These are phyloP conservation scores for Rousettus madagascariensis DNA, from an alignment of 2,797 vertebrate species.

Conservation along the genomic window DNA sequence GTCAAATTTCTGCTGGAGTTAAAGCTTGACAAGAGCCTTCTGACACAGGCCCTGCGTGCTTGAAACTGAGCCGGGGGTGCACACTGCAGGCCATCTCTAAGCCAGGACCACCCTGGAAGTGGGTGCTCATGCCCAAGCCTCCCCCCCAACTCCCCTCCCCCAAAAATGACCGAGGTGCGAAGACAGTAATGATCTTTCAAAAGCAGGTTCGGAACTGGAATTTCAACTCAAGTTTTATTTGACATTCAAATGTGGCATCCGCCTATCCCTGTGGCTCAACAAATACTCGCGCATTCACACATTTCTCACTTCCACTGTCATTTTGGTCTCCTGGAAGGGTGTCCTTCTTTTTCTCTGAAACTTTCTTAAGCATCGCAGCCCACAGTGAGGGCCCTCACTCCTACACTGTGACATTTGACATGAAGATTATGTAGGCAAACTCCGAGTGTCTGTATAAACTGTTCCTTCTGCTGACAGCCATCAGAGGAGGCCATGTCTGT, in stretches of 20 bases:
- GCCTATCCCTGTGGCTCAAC: not conserved
- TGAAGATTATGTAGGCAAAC: fast-evolving
- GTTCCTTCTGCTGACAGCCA: not conserved
- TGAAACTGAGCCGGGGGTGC: no score
- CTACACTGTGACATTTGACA: no score
- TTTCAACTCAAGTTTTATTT: not conserved
- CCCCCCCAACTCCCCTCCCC: no score
- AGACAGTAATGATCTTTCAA: not conserved
- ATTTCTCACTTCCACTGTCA: not conserved
- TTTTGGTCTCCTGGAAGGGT: not conserved
- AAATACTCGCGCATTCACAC: fast-evolving
- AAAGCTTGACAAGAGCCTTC: not conserved
- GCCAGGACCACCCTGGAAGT: fast-evolving
- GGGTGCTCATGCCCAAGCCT: no score
- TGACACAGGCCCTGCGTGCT: not conserved
- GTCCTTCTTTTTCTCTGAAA: not conserved
- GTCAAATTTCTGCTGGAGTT: not conserved
- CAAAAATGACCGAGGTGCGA: not conserved
- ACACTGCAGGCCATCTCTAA: not conserved
- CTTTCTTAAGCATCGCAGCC: not conserved
- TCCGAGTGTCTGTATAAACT: not conserved
- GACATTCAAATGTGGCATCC: not conserved
- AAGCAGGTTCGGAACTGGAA: not conserved
- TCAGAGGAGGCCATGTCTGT: not conserved
- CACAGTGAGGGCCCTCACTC: not conserved